Evolutionary conservation across 2,797 vertebrate genomes (phyloP), one percentile per base, ranked within the genome.

Genomic region (Yasuhikotakia modesta): DNA sequence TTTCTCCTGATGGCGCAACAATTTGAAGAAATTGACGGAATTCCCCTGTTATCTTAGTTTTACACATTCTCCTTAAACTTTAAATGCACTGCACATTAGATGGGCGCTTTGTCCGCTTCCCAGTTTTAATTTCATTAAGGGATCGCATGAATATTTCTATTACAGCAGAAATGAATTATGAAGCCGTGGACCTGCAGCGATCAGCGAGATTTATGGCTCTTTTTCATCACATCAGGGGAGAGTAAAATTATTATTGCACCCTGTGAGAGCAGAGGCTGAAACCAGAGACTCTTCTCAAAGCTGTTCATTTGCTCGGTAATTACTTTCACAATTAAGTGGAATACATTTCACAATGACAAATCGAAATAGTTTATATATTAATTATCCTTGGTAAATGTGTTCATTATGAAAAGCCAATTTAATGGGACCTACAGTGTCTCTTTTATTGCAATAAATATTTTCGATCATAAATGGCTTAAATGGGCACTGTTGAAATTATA

Each of bases 301-400:
- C 95, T 95, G 95, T 96, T 96, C 94, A 96, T 96, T 96, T 94
- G 94, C 92, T 89, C 94, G 90, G 92, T 97, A 98, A 99, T 98
- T 97, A 97, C 96, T 95, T 96, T 96, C 94, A 96, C 96, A 98
- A 97, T 98, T 97, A 99, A 96, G 93, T 95, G 91, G 96, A 96
- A 96, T 95, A 98, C 97, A 98, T 97, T 98, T 99, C 96, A 97
- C 92, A 83, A 89, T 98, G 96, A 98, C 96, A 97, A 96, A 97
- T 97, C 71, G 94, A 89, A 91, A 94, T 92, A 95, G 95, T 97
- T 98, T 97, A 96, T 95, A 96, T 95, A 96, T 96, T 95, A 97
- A 99, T 99, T 97, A 97, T 94, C 90, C 91, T 5, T 76, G 83
- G 91, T 90, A 94, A 96, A 98, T 95, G 95, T 95, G 94, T 94